phyloP scores from a whole-genome alignment of 2,888 invertebrate species.

The Mythimna impura region DNA sequence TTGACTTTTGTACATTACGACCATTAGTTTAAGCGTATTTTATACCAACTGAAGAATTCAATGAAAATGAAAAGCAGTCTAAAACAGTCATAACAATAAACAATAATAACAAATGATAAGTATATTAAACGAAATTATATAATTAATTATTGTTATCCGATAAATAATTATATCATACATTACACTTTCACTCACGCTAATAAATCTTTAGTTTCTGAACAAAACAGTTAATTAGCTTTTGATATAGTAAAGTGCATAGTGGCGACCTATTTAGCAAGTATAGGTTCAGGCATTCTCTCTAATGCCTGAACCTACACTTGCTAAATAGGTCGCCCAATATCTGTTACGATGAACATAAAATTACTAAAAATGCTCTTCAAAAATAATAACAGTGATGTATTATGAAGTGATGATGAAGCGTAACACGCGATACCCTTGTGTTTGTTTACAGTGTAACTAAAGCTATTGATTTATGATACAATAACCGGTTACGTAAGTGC shows the following conservation, averaged over 20 bases:
- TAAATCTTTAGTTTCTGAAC: not conserved
- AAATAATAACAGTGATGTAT: constrained; percentile 65
- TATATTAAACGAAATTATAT: no score
- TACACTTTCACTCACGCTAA: not conserved
- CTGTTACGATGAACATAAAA: constrained; percentile 32
- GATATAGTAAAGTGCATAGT: constrained; percentile 5
- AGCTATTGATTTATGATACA: constrained; percentile 69
- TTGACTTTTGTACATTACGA: no score
- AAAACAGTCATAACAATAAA: no score
- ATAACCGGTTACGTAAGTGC: constrained; percentile 61
- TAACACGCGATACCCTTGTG: constrained; percentile 65
- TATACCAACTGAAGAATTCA: no score
- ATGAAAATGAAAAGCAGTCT: no score
- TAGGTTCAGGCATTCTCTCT: not conserved
- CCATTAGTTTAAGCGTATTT: no score
- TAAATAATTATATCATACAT: no score
- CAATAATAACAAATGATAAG: no score
- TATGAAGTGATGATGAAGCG: constrained; percentile 65
- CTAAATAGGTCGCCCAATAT: no score
- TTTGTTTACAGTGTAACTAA: constrained; percentile 67
- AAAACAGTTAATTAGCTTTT: not conserved
- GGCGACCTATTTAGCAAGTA: not conserved
- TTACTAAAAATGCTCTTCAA: constrained; percentile 54
- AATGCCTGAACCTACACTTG: no score
- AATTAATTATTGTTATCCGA: no score